Evolutionary conservation across 2,113 vertebrate genomes (phyloP), one percentile per base, ranked within the genome.

Genomic region (Fulmarus glacialis): DNA sequence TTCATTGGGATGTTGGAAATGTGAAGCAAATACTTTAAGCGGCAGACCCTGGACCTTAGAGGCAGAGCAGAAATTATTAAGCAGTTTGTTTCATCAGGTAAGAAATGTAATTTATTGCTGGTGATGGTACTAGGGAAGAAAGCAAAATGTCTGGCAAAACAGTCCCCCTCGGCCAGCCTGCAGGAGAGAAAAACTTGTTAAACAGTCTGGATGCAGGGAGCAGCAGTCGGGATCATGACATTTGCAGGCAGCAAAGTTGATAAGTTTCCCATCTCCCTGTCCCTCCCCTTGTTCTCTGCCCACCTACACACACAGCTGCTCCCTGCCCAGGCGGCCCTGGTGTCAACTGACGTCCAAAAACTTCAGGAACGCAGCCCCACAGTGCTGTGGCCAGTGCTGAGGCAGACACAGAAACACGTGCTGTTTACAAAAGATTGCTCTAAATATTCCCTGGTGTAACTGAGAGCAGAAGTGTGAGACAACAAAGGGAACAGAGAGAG

Each of bases 271-370:
- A 17, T 88, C 34, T 80, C 43, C 29, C 19, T n/a, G 40, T 78
- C 43, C 62, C 53, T 79, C 47, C 70, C 48, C 55, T 68, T 66
- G 72, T 78, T 91, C 93, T 58, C 26, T 93, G 83, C 73, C 94
- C 94, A 95, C 93, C 77, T 94, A 91, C 94, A 74, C 75, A 83
- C 32, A 43, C 94, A 95, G 91, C 96, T 96, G 96, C 87, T 96
- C 91, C 83, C 73, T 78, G 72, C 81, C 78, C 1, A 4, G 64
- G 34, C 19, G 0, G 77, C 34, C 24, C 68, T 84, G 90, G 18
- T 81, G 42, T 80, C 72, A 73, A 12, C n/a, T 8, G 1, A 1
- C 2, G 12, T 60, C 75, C 89, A 78, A 59, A 64, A 89, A 47
- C 88, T 8, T 48, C 30, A 89, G 58, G 86, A 90, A 90, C 4